Evolutionary conservation across 2,113 vertebrate species (phyloP).

Genomic region (Colossoma macropomum): DNA sequence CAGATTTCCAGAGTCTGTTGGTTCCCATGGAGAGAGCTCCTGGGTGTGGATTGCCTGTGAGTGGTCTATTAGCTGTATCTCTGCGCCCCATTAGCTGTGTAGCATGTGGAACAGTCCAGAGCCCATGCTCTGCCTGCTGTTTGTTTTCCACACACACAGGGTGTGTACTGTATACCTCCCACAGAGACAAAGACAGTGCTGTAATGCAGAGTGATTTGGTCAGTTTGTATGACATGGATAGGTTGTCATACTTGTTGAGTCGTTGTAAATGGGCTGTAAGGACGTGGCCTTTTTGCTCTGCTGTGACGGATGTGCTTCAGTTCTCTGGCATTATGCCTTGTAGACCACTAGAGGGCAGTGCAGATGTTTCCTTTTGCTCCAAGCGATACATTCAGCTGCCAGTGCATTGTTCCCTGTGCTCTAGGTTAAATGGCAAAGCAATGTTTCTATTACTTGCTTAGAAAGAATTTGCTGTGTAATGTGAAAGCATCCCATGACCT

Average conservation of each 20-base stretch:
- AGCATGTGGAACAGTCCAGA: slow-evolving; percentile 54
- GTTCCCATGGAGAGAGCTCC: slow-evolving; percentile 59
- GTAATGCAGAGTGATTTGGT: not conserved
- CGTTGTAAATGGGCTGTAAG: not conserved
- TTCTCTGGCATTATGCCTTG: not conserved
- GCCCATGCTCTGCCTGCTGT: slow-evolving; percentile 5
- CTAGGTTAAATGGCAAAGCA: slow-evolving; percentile 17
- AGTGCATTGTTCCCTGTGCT: not conserved
- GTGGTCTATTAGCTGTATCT: slow-evolving; percentile 64
- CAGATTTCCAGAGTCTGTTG: slow-evolving; percentile 62
- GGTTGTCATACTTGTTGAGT: not conserved
- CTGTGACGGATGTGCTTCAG: not conserved
- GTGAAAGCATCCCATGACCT: not conserved
- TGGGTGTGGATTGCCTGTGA: slow-evolving; percentile 65
- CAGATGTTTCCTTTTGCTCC: slow-evolving; percentile 15
- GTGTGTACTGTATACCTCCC: slow-evolving; percentile 10
- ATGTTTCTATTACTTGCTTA: not conserved
- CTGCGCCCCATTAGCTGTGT: slow-evolving; percentile 65
- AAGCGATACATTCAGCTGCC: not conserved
- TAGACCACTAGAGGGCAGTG: slow-evolving; percentile 58
- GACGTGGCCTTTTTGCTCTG: not conserved
- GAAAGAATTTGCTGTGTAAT: not conserved
- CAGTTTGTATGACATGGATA: not conserved
- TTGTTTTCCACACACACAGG: slow-evolving; percentile 33
- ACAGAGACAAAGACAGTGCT: not conserved